Evolutionary conservation across 2,888 invertebrate genomes (phyloP), one percentile per base, ranked within the genome.

Genomic region (Eupithecia abbreviata): DNA sequence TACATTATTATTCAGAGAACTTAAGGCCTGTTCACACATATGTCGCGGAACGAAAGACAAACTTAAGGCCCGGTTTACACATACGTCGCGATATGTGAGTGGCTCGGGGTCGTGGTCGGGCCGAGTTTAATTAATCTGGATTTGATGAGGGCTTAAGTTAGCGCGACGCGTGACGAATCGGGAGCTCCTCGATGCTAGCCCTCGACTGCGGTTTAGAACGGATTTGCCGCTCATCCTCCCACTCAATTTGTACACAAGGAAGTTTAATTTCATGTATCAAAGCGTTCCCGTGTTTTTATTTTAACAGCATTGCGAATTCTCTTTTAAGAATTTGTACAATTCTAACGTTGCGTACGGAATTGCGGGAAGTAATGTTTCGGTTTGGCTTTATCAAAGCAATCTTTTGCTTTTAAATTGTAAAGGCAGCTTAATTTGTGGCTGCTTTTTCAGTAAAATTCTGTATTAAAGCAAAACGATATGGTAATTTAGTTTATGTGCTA

Each of bases 141-240:
- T 94, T 93, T 94, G 93, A 94, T 93, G 93, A 92, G 91, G 92
- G 93, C 92, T 93, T 93, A 93, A 90, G 93, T 91, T 91, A 82
- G 89, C 87, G 90, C 91, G 90, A 89, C 91, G 92, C 92, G 93
- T 93, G 93, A 93, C 92, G 93, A 93, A 93, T 93, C 90, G 93
- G 88, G 91, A 90, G 91, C 90, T 90, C 18, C 90, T 85, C 84
- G 87, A 86, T 88, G 86, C 84, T 85, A 81, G 84, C 86, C 89
- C 88, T 90, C 90, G 91, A 86, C 88, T 90, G 90, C 85, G 92
- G 93, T 91, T 92, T 92, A 90, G 92, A 93, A 89, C 88, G 92
- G 92, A 91, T 93, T 92, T 90, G 90, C 90, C 90, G 90, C 90
- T 90, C 91, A 89, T 90, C 87, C 88, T 87, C 86, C 89, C 90